Evolutionary conservation across 2,888 invertebrate genomes (phyloP).

Genomic region (Ochropleura leucogaster): DNA sequence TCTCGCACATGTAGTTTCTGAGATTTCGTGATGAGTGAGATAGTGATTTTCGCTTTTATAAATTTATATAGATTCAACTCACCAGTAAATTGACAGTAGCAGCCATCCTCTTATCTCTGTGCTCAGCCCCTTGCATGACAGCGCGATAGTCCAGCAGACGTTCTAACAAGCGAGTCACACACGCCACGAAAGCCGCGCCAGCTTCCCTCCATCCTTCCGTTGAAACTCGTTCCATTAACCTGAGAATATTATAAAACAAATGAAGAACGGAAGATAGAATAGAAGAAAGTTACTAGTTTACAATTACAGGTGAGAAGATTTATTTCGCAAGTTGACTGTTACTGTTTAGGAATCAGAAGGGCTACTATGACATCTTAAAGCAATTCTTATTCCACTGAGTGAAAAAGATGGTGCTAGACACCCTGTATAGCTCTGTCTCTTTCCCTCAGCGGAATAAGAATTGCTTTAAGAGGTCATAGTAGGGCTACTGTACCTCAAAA

Average conservation of each 20-base stretch:
- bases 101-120: slow-evolving; percentile 98
- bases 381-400: too few relatives aligned
- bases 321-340: not conserved
- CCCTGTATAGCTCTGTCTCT: too few relatives aligned
- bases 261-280: not conserved
- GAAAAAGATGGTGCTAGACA: too few relatives aligned
- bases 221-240: slow-evolving; percentile 96
- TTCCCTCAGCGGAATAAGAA: too few relatives aligned
- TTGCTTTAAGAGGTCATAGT: too few relatives aligned
- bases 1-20: too few relatives aligned
- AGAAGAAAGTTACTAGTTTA: not conserved
- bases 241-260: slow-evolving; percentile 3
- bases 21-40: too few relatives aligned
- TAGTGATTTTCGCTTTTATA: too few relatives aligned
- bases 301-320: not conserved
- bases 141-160: slow-evolving; percentile 97
- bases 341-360: too few relatives aligned
- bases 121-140: slow-evolving; percentile 98
- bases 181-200: slow-evolving; percentile 97
- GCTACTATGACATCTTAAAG: too few relatives aligned
- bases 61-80: slow-evolving; percentile 68
- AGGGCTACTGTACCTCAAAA: too few relatives aligned
- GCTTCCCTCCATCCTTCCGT: slow-evolving; percentile 97
- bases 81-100: slow-evolving; percentile 98
- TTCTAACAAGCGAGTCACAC: slow-evolving; percentile 96